Evolutionary conservation across 2,113 vertebrate species (phyloP).

Genomic region (Leptobrachium ailaonicum): DNA sequence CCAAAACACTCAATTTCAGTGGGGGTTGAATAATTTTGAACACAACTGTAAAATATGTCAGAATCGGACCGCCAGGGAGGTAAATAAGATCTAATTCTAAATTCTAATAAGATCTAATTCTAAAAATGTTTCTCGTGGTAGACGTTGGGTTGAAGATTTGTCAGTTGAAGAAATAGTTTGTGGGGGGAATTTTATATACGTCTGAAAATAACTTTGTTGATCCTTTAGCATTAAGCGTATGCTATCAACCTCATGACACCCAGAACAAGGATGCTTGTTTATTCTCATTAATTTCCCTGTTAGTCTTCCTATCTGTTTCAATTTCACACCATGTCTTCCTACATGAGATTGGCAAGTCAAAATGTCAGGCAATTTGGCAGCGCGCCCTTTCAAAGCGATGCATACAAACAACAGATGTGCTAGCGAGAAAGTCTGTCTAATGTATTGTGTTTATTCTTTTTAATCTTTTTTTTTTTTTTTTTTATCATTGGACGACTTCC

Average conservation of each 20-base stretch:
- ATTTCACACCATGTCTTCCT: background rate
- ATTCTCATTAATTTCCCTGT: background rate
- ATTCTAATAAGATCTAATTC: no score
- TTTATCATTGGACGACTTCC: background rate
- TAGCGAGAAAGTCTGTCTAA: background rate
- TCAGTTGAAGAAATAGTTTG: no score
- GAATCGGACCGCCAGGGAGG: no score
- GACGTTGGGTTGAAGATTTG: no score
- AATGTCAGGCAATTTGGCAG: background rate
- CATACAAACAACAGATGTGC: conserved; percentile 1
- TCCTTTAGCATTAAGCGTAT: no score
- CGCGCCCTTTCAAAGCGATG: background rate
- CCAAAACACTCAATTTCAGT: no score
- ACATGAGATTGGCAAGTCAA: background rate
- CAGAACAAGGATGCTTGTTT: background rate
- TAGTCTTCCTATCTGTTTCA: background rate
- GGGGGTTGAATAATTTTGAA: no score
- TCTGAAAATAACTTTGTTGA: no score
- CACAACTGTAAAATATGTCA: no score
- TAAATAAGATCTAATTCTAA: no score
- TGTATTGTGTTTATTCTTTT: background rate
- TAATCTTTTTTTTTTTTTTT: background rate
- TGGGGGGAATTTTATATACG: no score
- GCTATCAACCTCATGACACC: background rate
- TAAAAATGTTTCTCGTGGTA: no score